Conservation (phyloP, 2,113 vertebrate species). For the Pristiophorus japonicus region DNA sequence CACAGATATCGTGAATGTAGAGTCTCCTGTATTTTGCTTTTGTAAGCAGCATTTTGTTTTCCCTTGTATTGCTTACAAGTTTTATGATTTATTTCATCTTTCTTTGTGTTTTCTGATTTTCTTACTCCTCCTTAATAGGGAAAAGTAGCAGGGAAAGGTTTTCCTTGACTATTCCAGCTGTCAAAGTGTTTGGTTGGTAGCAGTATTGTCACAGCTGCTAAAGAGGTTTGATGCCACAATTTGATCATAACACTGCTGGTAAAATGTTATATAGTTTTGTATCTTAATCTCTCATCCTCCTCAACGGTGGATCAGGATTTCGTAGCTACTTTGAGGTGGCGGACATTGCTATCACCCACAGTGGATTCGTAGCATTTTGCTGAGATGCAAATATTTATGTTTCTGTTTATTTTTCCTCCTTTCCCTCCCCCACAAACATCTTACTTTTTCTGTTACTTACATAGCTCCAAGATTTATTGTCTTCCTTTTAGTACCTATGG, state of each 20-base stretch:
- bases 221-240: background rate
- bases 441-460: background rate
- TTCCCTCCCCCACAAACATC: background rate
- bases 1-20: background rate
- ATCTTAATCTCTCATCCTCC: background rate
- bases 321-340: background rate
- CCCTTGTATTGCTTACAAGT: background rate
- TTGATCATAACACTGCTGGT: background rate
- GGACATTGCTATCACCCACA: background rate
- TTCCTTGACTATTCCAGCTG: background rate
- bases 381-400: background rate
- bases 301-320: background rate
- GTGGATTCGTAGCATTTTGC: background rate
- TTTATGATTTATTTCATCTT: background rate
- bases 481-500: background rate
- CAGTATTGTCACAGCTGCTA: background rate
- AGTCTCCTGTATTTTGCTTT: background rate
- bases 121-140: background rate
- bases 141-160: background rate
- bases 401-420: background rate
- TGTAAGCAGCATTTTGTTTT: background rate
- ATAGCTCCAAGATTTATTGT: background rate
- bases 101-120: background rate
- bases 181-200: background rate
- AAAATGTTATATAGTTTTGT: background rate